A percentile compares a stretch with the other conserved stretches of the same genome.
Evolutionary conservation across 2,113 vertebrate genomes (phyloP).

Genomic region (Bostrychus sinensis): DNA sequence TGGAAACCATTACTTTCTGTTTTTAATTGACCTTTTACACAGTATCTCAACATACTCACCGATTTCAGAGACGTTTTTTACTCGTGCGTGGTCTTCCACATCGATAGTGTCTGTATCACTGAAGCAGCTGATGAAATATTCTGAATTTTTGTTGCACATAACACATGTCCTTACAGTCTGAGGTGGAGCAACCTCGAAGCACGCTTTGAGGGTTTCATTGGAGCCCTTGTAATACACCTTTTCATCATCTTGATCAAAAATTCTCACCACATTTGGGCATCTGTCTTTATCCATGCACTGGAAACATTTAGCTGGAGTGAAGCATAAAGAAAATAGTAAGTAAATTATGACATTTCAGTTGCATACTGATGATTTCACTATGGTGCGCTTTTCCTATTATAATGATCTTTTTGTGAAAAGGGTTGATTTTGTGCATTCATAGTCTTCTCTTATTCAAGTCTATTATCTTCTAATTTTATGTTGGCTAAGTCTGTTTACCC

Average conservation of each 20-base stretch:
- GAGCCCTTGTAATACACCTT: rapidly evolving
- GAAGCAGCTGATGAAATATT: not conserved
- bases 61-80: rapidly evolving
- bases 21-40: not conserved
- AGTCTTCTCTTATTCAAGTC: not conserved
- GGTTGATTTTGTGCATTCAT: no score
- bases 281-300: constrained; percentile 16
- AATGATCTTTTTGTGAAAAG: no score
- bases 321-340: not conserved
- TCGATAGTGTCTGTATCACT: rapidly evolving
- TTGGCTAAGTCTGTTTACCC: no score
- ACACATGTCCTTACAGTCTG: rapidly evolving
- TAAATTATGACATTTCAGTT: no score
- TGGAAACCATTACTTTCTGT: no score
- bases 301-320: constrained; percentile 9
- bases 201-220: not conserved
- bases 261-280: not conserved
- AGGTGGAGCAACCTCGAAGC: not conserved
- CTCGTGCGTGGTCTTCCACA: rapidly evolving
- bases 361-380: no score
- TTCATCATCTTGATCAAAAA: rapidly evolving
- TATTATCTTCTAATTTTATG: not conserved
- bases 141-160: rapidly evolving
- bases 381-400: no score
- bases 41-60: constrained; percentile 9